phyloP scores from a whole-genome alignment of 2,113 vertebrate genomes.

The Aphyosemion australe region DNA sequence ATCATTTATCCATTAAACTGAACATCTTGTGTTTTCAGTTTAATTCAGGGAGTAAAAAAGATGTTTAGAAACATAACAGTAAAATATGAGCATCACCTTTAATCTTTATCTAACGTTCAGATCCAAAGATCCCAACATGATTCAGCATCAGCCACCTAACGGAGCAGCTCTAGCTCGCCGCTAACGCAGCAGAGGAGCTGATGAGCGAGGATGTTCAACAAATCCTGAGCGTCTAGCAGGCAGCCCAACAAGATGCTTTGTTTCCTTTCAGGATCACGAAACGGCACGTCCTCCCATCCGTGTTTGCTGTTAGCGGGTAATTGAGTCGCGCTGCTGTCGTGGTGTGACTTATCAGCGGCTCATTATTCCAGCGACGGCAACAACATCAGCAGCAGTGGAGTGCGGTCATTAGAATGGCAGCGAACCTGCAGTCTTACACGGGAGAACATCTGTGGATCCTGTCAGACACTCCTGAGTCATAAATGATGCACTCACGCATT shows the following conservation, averaged over 20 bases:
- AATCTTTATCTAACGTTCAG: conserved; percentile 4
- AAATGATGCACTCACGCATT: conserved; percentile 36
- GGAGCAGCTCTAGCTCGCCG: neutral
- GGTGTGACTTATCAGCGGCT: conserved; percentile 58
- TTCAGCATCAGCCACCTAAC: conserved; percentile 29
- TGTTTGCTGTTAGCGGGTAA: conserved; percentile 60
- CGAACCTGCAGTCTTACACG: conserved; percentile 14
- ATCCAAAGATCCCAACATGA: conserved; percentile 13
- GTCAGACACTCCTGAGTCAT: conserved; percentile 29
- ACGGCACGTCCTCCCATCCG: conserved; percentile 24
- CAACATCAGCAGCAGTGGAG: conserved; percentile 24
- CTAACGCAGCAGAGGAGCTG: conserved; percentile 4
- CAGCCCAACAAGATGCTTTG: conserved; percentile 20
- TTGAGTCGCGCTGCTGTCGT: conserved; percentile 58
- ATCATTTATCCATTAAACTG: too few species aligned
- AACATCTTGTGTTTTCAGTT: too few species aligned
- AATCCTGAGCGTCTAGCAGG: conserved; percentile 8
- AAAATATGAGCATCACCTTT: too few species aligned
- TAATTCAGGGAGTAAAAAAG: too few species aligned
- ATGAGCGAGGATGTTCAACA: conserved; percentile 41
- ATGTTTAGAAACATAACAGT: too few species aligned
- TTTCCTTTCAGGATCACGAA: conserved; percentile 47
- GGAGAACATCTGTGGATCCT: conserved; percentile 16
- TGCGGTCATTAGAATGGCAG: conserved; percentile 48
- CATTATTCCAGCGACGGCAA: conserved; percentile 55